Evolutionary conservation across 2,113 vertebrate species (phyloP).

Genomic region (Astatotilapia flaviijosephi): DNA sequence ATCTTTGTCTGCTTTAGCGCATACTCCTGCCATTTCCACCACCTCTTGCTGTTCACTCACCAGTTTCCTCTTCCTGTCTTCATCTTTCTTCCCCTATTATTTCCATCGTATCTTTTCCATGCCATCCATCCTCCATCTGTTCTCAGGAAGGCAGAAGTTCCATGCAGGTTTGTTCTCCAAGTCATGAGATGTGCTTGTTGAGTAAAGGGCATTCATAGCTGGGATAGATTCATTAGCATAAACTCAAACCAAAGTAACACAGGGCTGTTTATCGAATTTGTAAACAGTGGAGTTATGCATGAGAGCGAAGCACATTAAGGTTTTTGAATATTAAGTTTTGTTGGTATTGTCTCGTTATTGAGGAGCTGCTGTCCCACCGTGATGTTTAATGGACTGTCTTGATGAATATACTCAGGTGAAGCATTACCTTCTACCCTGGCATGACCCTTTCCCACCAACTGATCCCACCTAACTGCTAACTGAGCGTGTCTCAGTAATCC

Average conservation of each 20-base stretch:
- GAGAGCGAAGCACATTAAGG: background rate
- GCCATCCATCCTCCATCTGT: slow-evolving; percentile 56
- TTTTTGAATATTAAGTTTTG: background rate
- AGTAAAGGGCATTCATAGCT: background rate
- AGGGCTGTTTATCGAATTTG: background rate
- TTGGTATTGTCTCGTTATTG: background rate
- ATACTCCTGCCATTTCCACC: slow-evolving; percentile 21
- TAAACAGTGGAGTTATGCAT: slow-evolving; percentile 2
- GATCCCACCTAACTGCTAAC: background rate
- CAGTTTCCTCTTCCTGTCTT: slow-evolving; percentile 42
- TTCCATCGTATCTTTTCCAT: slow-evolving; percentile 45
- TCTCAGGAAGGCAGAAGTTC: slow-evolving; percentile 71
- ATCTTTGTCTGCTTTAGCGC: slow-evolving; percentile 43
- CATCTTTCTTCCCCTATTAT: slow-evolving; percentile 38
- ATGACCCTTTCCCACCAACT: background rate
- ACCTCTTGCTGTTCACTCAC: slow-evolving; percentile 45
- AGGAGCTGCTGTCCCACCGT: slow-evolving; percentile 1
- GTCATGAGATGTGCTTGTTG: slow-evolving; percentile 43
- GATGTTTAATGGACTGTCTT: background rate
- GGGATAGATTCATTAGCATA: background rate
- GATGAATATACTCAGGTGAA: slow-evolving; percentile 53
- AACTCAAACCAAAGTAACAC: background rate
- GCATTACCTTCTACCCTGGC: background rate
- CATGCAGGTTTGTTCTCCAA: slow-evolving; percentile 73
- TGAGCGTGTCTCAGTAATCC: slow-evolving; percentile 32